These are phyloP conservation scores for Auanema freiburgensis DNA, from an alignment of 2,888 invertebrate species.

Conservation along the genomic window DNA sequence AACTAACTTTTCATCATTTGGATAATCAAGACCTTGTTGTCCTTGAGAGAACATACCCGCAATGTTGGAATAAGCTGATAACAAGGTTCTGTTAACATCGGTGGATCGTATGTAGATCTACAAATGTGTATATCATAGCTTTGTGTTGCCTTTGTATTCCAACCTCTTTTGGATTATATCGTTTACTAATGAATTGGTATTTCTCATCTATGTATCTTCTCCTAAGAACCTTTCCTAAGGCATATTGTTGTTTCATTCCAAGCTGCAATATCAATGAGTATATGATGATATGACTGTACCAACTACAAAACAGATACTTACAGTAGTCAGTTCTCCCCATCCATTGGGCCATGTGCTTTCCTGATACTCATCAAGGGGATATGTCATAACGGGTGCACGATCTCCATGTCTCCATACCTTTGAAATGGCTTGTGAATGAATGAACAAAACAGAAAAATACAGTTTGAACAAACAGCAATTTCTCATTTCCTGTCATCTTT, in stretches of 20 bases:
- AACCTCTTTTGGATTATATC: conserved; percentile 46
- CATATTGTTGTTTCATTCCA: conserved; percentile 56
- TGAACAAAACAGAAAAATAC: background rate
- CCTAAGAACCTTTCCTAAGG: conserved; percentile 44
- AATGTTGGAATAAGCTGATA: conserved; percentile 82
- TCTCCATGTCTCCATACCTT: conserved; percentile 87
- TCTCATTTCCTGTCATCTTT: no score
- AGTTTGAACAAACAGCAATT: no score
- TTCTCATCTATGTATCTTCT: conserved; percentile 43
- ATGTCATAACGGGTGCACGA: conserved; percentile 79
- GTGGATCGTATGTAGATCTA: conserved; percentile 65
- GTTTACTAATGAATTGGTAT: conserved; percentile 24
- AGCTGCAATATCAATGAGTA: conserved; percentile 47
- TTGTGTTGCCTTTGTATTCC: conserved; percentile 1
- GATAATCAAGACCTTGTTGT: conserved; percentile 42
- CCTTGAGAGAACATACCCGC: conserved; percentile 75
- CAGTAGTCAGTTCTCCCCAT: conserved; percentile 85
- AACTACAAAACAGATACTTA: conserved; percentile 64
- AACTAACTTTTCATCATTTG: conserved; percentile 23
- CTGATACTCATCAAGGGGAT: conserved; percentile 82
- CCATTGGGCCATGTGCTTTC: conserved; percentile 80
- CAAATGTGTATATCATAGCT: conserved; percentile 1
- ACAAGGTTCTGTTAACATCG: conserved; percentile 67
- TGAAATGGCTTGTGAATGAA: background rate
- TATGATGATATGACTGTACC: background rate